phyloP scores from a whole-genome alignment of 2,888 invertebrate genomes.

The Diarsia rubi region DNA sequence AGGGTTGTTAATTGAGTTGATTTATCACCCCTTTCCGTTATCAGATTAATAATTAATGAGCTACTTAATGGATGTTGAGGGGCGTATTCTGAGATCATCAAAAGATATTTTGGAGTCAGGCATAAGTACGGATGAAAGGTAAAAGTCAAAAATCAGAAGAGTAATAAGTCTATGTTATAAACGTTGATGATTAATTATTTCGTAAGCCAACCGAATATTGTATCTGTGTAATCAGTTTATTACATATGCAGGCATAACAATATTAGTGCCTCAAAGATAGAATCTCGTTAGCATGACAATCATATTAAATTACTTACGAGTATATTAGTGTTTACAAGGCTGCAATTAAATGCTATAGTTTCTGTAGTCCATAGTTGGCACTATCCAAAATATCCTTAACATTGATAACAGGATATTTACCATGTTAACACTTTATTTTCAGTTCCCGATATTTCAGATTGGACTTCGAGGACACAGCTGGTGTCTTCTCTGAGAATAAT shows the following conservation, averaged over 20 bases:
- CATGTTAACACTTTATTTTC: too few relatives aligned
- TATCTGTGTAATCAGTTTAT: background rate
- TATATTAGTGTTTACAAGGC: background rate
- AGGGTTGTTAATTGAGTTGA: slow-evolving; percentile 52
- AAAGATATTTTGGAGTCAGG: slow-evolving; percentile 50
- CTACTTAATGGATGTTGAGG: slow-evolving; percentile 45
- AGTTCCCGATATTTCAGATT: too few relatives aligned
- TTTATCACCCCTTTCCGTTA: slow-evolving; percentile 49
- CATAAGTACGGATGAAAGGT: slow-evolving; percentile 20
- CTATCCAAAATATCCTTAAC: too few relatives aligned
- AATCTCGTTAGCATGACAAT: background rate
- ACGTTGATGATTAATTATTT: background rate
- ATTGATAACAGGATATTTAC: too few relatives aligned
- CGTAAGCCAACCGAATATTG: background rate
- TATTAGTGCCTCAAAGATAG: background rate
- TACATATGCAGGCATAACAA: background rate
- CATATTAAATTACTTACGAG: background rate
- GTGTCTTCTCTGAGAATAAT: too few relatives aligned
- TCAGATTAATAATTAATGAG: slow-evolving; percentile 61
- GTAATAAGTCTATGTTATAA: background rate
- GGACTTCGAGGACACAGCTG: too few relatives aligned
- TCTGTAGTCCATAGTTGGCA: background rate
- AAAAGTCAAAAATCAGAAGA: slow-evolving; percentile 6
- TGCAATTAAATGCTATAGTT: slow-evolving; percentile 1
- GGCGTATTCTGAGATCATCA: slow-evolving; percentile 40